Conservation (phyloP, 2,888 invertebrate species). For the Biston stratarius region DNA sequence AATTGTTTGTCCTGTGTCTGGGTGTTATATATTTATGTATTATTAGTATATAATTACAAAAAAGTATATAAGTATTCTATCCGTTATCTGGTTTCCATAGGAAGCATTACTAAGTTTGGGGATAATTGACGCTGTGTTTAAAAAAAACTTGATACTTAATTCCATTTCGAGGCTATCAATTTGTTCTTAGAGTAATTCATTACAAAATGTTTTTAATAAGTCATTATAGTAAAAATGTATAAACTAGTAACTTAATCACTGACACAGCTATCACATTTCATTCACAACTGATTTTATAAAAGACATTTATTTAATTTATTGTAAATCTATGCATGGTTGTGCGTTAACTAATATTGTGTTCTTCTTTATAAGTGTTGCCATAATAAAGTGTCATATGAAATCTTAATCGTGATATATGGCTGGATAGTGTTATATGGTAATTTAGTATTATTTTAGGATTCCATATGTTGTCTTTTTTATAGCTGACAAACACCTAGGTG, state of each 20-base stretch:
- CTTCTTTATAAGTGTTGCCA: constrained; percentile 19
- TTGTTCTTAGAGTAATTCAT: not conserved
- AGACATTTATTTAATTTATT: constrained; percentile 17
- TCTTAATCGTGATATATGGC: not conserved
- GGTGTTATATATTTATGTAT: too few relatives aligned
- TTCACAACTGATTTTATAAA: constrained; percentile 8
- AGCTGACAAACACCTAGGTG: too few relatives aligned
- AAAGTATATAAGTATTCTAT: too few relatives aligned
- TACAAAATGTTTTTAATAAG: not conserved
- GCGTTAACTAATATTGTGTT: constrained; percentile 19
- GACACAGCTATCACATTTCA: constrained; percentile 10
- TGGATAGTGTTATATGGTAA: not conserved
- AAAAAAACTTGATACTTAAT: too few relatives aligned
- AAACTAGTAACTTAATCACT: not conserved
- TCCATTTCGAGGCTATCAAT: too few relatives aligned
- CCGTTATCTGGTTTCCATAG: too few relatives aligned
- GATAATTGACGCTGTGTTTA: too few relatives aligned
- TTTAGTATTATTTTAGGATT: not conserved
- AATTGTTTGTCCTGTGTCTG: too few relatives aligned
- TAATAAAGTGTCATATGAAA: constrained; percentile 3
- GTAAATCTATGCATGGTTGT: constrained; percentile 5
- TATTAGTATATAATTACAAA: too few relatives aligned
- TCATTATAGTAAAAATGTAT: constrained; percentile 5
- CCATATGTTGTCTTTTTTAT: too few relatives aligned
- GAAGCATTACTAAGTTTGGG: too few relatives aligned